Conservation (phyloP, 2,888 invertebrate genomes). For the Leuctra nigra region DNA sequence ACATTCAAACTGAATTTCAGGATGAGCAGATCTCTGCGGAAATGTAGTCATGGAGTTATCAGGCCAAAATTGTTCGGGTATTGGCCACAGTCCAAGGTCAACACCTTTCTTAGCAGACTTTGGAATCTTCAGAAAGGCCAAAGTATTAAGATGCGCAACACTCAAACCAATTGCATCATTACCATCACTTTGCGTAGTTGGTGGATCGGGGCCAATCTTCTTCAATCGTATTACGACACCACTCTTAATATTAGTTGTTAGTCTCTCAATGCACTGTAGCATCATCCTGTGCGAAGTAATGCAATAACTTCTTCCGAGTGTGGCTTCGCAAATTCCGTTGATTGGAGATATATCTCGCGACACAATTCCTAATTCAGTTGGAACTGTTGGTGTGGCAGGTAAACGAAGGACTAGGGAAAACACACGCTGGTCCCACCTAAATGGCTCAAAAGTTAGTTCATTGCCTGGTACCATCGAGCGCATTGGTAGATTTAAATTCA, state of each 20-base stretch:
- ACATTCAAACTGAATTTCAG: constrained; percentile 90
- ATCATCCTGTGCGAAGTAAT: constrained; percentile 92
- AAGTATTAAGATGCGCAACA: constrained; percentile 27
- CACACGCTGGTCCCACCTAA: constrained; percentile 97
- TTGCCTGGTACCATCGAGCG: constrained; percentile 76
- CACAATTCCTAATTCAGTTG: constrained; percentile 79
- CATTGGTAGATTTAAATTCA: constrained; percentile 67
- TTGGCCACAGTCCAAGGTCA: constrained; percentile 95
- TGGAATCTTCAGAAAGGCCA: constrained; percentile 77
- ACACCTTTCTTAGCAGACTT: constrained; percentile 85
- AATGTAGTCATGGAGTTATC: constrained; percentile 79
- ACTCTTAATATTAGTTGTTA: constrained; percentile 95
- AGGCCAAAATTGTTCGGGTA: constrained; percentile 98
- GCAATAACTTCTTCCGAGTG: constrained; percentile 94
- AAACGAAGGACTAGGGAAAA: constrained; percentile 91
- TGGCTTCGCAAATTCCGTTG: constrained; percentile 98
- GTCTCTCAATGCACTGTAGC: constrained; percentile 92
- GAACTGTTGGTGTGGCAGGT: constrained; percentile 84
- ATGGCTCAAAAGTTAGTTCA: constrained; percentile 95
- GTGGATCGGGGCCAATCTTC: constrained; percentile 86
- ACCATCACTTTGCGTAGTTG: constrained; percentile 39
- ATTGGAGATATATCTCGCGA: constrained; percentile 92
- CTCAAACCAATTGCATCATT: not conserved
- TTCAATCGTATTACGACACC: constrained; percentile 98
- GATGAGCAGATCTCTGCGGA: constrained; percentile 91